A percentile compares a stretch with the other conserved stretches of the same genome.
Conservation (phyloP, 37 sponge, comb jelly and placozoan species). For the Corticium candelabrum region DNA sequence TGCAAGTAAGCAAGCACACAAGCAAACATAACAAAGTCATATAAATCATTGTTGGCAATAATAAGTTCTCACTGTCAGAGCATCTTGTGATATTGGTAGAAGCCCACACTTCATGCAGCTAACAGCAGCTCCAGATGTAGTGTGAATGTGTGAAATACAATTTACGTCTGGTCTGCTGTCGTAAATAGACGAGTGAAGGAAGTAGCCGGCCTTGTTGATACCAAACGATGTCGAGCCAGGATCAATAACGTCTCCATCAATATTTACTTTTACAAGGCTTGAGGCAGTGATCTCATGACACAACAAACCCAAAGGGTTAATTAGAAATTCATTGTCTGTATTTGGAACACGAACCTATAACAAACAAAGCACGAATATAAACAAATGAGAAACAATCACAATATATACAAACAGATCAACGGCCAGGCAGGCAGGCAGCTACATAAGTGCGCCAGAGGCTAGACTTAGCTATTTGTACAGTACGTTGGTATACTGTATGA, state of each 20-base stretch:
- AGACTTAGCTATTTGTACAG: too few relatives aligned
- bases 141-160: constrained; percentile 63
- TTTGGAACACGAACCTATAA: too few relatives aligned
- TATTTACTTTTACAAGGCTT: constrained; percentile 61
- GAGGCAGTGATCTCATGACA: constrained; percentile 74
- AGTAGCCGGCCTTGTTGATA: constrained; percentile 38
- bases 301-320: constrained; percentile 79
- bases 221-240: constrained; percentile 64
- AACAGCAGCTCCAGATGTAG: constrained; percentile 51
- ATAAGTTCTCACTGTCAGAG: constrained; percentile 38
- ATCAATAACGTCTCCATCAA: constrained; percentile 64
- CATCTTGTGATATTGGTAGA: constrained; percentile 67
- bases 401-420: too few relatives aligned
- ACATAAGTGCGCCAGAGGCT: too few relatives aligned
- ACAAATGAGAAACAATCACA: too few relatives aligned
- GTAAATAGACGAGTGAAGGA: constrained; percentile 64
- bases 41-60: too few relatives aligned
- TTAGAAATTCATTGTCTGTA: constrained; percentile 40
- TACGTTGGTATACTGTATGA: too few relatives aligned
- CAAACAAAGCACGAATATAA: too few relatives aligned
- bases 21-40: too few relatives aligned
- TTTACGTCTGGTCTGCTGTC: constrained; percentile 46
- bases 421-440: too few relatives aligned
- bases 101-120: constrained; percentile 81
- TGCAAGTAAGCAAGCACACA: too few relatives aligned